Evolutionary conservation across 2,113 vertebrate species (phyloP), one percentile per base, ranked within the genome.

Genomic region (Xerus inauris): DNA sequence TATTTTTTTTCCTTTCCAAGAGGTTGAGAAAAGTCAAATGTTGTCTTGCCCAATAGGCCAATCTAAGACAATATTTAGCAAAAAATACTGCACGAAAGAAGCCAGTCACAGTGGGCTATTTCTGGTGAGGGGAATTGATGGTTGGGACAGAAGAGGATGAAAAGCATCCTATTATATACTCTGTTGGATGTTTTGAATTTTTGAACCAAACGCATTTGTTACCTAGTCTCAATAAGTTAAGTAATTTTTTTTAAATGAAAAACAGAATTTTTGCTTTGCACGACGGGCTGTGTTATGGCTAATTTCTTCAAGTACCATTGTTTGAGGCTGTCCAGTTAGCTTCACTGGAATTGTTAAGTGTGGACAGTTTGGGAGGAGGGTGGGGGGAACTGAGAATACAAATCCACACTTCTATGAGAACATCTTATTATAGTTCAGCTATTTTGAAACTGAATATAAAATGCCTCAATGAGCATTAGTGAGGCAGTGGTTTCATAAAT

Each of bases 171-270:
- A 20, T 81, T 54, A 49, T 35, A 88, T 16, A 54, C 22, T 20
- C 38, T 42, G 26, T 30, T 40, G 51, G 49, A 83, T 16, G 62
- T 79, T 89, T 45, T 20, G 10, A 77, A 22, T 72, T 91, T 91
- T 59, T 87, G 32, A 83, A 54, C 24, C 49, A 80, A 88, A 86
- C 64, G 11, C 38, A 77, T 75, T 24, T 2, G 35, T 54, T 91
- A 77, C 42, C 17, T 84, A 88, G 49, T 77, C 47, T 62, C 26
- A 91, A 54, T 47, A 89, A 89, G 19, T 38, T 83, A 83, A 73
- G 87, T 47, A 22, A 88, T 92, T 80, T 91, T 35, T 72, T 93
- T 91, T 86, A 95, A 86, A 64, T 57, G n/a, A 73, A 92, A 65
- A 65, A 72, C 26, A 57, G 67, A 92, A 82, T 59, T 87, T 45